These are phyloP conservation scores for Alouatta palliata DNA, from an alignment of 2,113 vertebrate species.

Conservation along the genomic window DNA sequence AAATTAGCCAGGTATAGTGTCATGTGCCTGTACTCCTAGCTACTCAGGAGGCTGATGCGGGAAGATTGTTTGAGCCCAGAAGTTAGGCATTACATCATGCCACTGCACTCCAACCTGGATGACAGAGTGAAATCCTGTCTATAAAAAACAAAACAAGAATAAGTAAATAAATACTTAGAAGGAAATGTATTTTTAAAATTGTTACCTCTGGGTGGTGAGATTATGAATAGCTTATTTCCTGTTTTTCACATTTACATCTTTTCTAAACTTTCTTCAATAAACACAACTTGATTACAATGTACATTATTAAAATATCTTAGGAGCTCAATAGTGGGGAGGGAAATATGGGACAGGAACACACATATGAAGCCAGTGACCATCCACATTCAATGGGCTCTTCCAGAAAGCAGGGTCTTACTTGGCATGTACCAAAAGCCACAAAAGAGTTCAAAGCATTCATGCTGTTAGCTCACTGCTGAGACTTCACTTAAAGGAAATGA, in stretches of 20 bases:
- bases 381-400: neutral
- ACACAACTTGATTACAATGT: neutral
- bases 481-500: constrained; percentile 44
- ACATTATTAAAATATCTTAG: neutral
- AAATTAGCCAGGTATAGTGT: too few relatives aligned
- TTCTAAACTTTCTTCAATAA: constrained; percentile 36
- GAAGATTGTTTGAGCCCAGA: too few relatives aligned
- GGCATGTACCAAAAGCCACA: neutral
- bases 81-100: too few relatives aligned
- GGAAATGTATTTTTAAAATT: constrained; percentile 24
- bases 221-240: neutral
- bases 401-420: neutral
- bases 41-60: too few relatives aligned
- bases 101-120: too few relatives aligned
- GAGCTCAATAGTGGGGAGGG: neutral
- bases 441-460: neutral
- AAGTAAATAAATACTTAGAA: neutral
- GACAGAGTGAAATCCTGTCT: too few relatives aligned
- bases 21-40: too few relatives aligned
- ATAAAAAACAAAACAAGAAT: too few relatives aligned
- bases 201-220: neutral
- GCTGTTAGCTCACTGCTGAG: neutral
- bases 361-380: neutral
- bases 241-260: neutral
- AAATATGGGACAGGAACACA: neutral